phyloP scores from a whole-genome alignment of 1,140 invertebrate species.

The Drosophila kurseongensis region DNA sequence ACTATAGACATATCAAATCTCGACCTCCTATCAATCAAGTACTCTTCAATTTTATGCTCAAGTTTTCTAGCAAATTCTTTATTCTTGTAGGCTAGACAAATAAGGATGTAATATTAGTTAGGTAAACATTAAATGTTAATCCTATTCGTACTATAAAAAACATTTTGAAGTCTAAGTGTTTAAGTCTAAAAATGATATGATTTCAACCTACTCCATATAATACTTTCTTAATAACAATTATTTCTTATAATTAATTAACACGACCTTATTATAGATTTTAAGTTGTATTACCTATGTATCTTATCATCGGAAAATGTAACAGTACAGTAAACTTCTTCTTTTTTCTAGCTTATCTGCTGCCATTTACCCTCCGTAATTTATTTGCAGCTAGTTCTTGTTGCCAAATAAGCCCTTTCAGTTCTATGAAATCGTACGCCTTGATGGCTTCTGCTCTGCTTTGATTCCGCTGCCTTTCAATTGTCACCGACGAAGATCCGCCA shows the following conservation, averaged over 20 bases:
- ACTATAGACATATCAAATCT: conserved; percentile 18
- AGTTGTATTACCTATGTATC: background rate
- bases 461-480: conserved; percentile 66
- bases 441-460: conserved; percentile 41
- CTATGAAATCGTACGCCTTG: conserved; percentile 62
- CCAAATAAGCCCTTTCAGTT: conserved; percentile 39
- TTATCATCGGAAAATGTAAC: background rate
- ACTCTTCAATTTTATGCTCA: background rate
- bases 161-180: too few species aligned
- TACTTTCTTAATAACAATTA: too few species aligned
- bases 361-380: background rate
- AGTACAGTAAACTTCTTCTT: background rate
- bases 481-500: conserved; percentile 49
- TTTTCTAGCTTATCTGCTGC: background rate
- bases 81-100: background rate
- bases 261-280: too few species aligned
- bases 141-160: too few species aligned
- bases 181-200: too few species aligned
- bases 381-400: conserved; percentile 24
- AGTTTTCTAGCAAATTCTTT: background rate
- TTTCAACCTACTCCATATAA: too few species aligned
- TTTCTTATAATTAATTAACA: too few species aligned
- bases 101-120: too few species aligned
- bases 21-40: conserved; percentile 8
- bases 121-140: too few species aligned